Evolutionary conservation across 2,113 vertebrate genomes (phyloP).

Genomic region (Xiphophorus couchianus): DNA sequence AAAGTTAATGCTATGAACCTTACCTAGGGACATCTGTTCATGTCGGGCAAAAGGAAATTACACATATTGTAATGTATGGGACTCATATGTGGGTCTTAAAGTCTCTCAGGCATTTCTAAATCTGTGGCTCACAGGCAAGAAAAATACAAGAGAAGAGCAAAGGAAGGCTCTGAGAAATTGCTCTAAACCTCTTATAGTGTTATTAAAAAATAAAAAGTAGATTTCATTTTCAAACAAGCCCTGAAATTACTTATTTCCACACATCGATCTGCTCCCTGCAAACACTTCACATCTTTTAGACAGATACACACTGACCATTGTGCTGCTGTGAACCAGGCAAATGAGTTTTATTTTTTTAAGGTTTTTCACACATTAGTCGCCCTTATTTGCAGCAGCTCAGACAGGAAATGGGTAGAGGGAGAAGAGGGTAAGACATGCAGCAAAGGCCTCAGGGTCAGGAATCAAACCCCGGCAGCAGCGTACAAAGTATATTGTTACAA

Average conservation of each 20-base stretch:
- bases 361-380: too few species aligned
- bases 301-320: neutral
- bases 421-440: too few species aligned
- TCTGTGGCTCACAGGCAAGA: neutral
- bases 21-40: constrained; percentile 30
- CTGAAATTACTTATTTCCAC: neutral
- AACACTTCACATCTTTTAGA: neutral
- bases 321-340: neutral
- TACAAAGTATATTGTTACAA: too few species aligned
- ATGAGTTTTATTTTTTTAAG: neutral
- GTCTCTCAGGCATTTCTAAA: constrained; percentile 27
- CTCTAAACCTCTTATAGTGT: neutral
- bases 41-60: constrained; percentile 33
- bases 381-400: too few species aligned
- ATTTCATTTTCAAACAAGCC: neutral
- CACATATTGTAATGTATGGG: constrained; percentile 32
- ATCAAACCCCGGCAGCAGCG: too few species aligned
- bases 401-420: too few species aligned
- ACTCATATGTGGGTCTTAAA: constrained; percentile 28
- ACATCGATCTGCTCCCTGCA: neutral
- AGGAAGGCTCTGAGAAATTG: neutral
- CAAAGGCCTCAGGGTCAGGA: too few species aligned
- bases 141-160: neutral
- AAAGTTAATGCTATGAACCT: constrained; percentile 11
- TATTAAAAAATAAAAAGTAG: neutral